A percentile compares a stretch with the other conserved stretches of the same genome.
Evolutionary conservation across 2,113 vertebrate species (phyloP).

Genomic region (Pituophis catenifer): DNA sequence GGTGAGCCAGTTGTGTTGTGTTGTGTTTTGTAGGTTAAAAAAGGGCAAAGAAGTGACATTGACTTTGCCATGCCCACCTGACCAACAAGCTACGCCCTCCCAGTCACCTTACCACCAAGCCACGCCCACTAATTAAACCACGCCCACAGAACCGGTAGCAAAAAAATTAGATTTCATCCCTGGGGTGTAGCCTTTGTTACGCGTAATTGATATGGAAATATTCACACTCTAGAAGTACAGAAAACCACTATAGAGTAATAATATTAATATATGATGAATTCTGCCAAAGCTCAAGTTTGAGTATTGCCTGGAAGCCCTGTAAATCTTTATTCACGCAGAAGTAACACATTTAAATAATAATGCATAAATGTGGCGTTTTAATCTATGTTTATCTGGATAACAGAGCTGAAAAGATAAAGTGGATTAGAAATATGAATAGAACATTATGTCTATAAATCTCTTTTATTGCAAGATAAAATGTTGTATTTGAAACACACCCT

Average conservation of each 20-base stretch:
- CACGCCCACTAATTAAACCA: no score
- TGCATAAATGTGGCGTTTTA: neutral
- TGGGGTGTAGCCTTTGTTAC: neutral
- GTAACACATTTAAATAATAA: neutral
- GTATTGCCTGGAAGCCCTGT: neutral
- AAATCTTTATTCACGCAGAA: neutral
- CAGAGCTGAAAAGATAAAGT: neutral
- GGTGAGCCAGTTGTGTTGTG: no score
- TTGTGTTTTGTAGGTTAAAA: no score
- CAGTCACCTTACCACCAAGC: no score
- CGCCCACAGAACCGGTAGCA: no score
- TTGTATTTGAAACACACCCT: neutral
- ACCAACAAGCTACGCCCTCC: no score
- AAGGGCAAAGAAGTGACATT: no score
- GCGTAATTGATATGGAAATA: neutral
- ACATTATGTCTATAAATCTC: neutral
- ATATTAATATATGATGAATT: neutral
- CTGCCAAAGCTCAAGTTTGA: neutral
- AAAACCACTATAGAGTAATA: neutral
- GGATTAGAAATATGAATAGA: neutral
- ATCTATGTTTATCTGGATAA: neutral
- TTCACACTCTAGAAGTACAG: neutral
- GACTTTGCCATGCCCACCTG: no score
- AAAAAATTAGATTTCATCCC: no score
- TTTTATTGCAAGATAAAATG: neutral